Base-by-base conservation (phyloP, 2,797 vertebrate species). In the Tangara arthus region DNA sequence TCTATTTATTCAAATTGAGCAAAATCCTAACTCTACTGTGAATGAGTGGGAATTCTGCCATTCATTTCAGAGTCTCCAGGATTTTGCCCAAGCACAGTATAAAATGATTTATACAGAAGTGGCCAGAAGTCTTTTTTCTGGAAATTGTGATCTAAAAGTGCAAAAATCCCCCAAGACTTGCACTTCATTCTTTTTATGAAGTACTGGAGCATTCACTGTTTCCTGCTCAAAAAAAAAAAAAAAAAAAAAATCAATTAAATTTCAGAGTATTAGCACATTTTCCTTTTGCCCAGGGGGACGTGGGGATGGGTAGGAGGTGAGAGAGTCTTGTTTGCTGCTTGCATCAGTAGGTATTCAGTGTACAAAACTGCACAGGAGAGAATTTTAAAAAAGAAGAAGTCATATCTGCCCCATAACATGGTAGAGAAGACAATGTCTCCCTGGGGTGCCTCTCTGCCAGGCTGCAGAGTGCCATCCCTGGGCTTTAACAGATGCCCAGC, bases 401-500 rank as follows among this genome's bases (percentile, higher is more conserved):
- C 90, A 93, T 91, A 88, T 95, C 94, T 84, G 94, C 85, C 92
- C 94, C 2, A 7, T 69, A 86, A 93, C 55, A 27, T 3, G 35
- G 60, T 65, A 84, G 78, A 69, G 63, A 91, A 92, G 91, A 87
- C 56, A 97, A 89, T 96, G 94, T 92, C 47, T 97, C 97, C 97
- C 97, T 2, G 2, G 97, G 96, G 98, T 11, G 2, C 53, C 26
- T 87, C 97, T 97, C 65, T 9, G 52, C 71, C 84, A 28, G 91
- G 71, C 96, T 88, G 83, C 94, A 69, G 96, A 98, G 96, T 97
- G 82, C 94, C 96, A 93, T 96, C 94, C 93, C 66, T 30, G 71
- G 95, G 93, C 83, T 95, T 89, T 96, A 96, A 96, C 98, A 97
- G 97, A 97, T 98, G 97, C 97, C 97, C 97, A 82, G 30, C 97